Evolutionary conservation across 2,888 invertebrate genomes (phyloP).

Genomic region (Xylophagus ater): DNA sequence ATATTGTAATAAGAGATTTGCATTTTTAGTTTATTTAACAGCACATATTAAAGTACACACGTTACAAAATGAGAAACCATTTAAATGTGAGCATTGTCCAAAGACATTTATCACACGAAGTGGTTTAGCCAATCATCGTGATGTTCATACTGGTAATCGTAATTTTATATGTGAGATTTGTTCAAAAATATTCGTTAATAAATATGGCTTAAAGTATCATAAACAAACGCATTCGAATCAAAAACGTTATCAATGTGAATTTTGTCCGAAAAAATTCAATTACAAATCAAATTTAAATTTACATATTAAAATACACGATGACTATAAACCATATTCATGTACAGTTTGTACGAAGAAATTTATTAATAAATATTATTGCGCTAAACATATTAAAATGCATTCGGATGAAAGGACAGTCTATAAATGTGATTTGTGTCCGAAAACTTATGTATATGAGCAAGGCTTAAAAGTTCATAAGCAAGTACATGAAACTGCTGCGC

Average conservation of each 20-base stretch:
- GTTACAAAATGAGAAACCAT: conserved; percentile 2
- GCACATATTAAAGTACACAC: conserved; percentile 7
- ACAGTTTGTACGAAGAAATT: conserved; percentile 8
- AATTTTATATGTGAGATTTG: conserved; percentile 8
- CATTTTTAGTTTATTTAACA: conserved; percentile 6
- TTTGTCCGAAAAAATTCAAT: conserved; percentile 10
- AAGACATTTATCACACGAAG: conserved; percentile 9
- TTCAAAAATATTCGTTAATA: conserved; percentile 7
- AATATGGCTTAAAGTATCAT: conserved; percentile 8
- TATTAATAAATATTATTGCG: conserved; percentile 9
- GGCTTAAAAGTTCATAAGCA: conserved; percentile 4
- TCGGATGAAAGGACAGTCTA: not conserved
- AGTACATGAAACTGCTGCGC: not conserved
- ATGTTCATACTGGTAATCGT: not conserved
- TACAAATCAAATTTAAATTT: conserved; percentile 9
- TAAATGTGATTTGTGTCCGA: conserved; percentile 10
- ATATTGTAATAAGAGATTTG: conserved; percentile 5
- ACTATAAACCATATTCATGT: conserved; percentile 3
- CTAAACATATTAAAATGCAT: conserved; percentile 8
- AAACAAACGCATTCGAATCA: conserved; percentile 3
- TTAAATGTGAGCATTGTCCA: conserved; percentile 7
- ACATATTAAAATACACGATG: conserved; percentile 5
- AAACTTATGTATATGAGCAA: conserved; percentile 7
- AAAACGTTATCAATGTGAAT: conserved; percentile 3
- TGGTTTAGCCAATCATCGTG: conserved; percentile 7